These are phyloP conservation scores for Malurus cyaneus DNA, from an alignment of 2,113 vertebrate species.

Conservation along the genomic window DNA sequence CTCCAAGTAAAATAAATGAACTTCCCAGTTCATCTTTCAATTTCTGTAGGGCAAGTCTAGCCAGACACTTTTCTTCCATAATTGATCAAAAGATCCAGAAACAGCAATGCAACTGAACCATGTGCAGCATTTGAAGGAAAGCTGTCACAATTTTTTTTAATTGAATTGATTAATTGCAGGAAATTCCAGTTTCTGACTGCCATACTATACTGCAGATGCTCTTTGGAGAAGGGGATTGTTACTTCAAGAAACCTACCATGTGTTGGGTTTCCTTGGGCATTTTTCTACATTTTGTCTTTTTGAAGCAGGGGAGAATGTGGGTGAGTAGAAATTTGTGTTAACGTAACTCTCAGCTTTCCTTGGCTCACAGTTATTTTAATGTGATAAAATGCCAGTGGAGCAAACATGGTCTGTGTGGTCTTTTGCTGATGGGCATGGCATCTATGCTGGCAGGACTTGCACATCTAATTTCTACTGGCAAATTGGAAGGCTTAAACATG, in stretches of 20 bases:
- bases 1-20: constrained; percentile 47
- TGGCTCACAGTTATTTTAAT: not conserved
- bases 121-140: constrained; percentile 1
- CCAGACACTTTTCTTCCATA: constrained; percentile 17
- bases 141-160: not conserved
- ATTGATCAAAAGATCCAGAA: constrained; percentile 29
- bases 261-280: not conserved
- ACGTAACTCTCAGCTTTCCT: not conserved
- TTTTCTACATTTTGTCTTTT: not conserved
- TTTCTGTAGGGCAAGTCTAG: constrained; percentile 31
- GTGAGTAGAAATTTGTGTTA: not conserved
- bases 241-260: not conserved
- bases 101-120: constrained; percentile 23
- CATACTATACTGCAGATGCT: not conserved
- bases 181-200: constrained; percentile 29
- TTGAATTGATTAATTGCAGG: constrained; percentile 22
- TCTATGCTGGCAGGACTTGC: not conserved
- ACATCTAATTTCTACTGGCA: not conserved
- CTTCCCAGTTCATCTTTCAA: constrained; percentile 27
- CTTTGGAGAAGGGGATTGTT: not conserved
- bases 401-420: not conserved
- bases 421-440: not conserved
- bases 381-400: not conserved
- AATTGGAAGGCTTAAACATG: not conserved
- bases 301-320: not conserved